phyloP scores from a whole-genome alignment of 2,113 vertebrate species.

The Cyprinodon brontotheroides region DNA sequence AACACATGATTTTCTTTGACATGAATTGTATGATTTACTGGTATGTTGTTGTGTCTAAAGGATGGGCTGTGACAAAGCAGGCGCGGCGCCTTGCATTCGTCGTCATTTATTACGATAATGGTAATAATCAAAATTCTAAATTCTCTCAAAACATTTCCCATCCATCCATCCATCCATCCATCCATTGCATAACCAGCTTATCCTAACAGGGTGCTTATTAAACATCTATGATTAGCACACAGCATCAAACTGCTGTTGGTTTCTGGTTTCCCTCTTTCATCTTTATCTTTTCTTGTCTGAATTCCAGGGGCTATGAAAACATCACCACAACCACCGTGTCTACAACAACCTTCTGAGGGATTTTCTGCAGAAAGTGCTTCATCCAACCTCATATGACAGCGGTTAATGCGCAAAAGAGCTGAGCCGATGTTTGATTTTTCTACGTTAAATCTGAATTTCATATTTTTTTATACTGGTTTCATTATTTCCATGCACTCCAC shows the following conservation, averaged over 20 bases:
- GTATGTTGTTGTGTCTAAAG: slow-evolving; percentile 31
- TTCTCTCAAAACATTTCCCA: background rate
- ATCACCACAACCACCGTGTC: background rate
- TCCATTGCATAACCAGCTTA: background rate
- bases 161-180: background rate
- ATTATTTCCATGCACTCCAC: too few species aligned
- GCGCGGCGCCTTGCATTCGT: background rate
- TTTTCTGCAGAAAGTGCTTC: rapidly evolving
- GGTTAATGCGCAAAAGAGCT: background rate
- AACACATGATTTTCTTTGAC: background rate
- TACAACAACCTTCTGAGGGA: background rate
- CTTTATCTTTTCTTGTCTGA: background rate
- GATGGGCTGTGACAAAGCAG: background rate
- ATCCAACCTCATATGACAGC: background rate
- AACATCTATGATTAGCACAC: background rate
- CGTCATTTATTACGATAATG: background rate
- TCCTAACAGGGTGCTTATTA: background rate
- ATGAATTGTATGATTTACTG: background rate
- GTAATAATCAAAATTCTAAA: background rate
- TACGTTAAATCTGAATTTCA: background rate
- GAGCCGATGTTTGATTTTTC: background rate
- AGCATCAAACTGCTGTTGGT: background rate
- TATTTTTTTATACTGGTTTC: background rate
- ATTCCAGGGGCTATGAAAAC: background rate
- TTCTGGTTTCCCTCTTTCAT: background rate